These are phyloP conservation scores for Cactoblastis cactorum DNA, from an alignment of 2,888 invertebrate species.

Conservation along the genomic window DNA sequence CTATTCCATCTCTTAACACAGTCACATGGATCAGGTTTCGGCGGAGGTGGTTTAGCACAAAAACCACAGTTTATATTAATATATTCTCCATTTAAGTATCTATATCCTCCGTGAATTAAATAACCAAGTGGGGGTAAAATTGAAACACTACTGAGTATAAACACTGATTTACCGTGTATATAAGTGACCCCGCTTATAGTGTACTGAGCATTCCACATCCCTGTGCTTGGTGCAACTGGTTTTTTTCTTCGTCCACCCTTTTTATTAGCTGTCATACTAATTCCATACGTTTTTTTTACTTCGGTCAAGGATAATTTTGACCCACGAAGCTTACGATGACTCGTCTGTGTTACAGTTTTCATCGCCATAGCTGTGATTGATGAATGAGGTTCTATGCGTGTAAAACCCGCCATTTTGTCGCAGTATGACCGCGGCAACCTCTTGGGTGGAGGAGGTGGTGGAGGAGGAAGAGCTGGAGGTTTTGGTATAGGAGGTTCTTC, in stretches of 20 bases:
- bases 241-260: slow-evolving; percentile 32
- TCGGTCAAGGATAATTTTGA: slow-evolving; percentile 37
- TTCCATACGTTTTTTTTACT: slow-evolving; percentile 51
- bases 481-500: slow-evolving; percentile 46
- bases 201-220: slow-evolving; percentile 49
- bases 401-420: slow-evolving; percentile 53
- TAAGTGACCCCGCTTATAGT: slow-evolving; percentile 51
- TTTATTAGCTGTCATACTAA: slow-evolving; percentile 29
- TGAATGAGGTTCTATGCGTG: slow-evolving; percentile 35
- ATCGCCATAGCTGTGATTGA: slow-evolving; percentile 30
- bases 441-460: slow-evolving; percentile 61
- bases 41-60: slow-evolving; percentile 39
- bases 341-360: slow-evolving; percentile 31
- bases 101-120: slow-evolving; percentile 61
- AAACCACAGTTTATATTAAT: slow-evolving; percentile 58
- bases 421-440: slow-evolving; percentile 46
- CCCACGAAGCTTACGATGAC: slow-evolving; percentile 29
- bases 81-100: slow-evolving; percentile 30
- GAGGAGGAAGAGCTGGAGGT: slow-evolving; percentile 49
- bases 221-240: slow-evolving; percentile 47
- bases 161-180: slow-evolving; percentile 46
- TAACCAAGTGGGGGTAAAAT: slow-evolving; percentile 50
- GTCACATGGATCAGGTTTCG: slow-evolving; percentile 47
- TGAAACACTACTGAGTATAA: slow-evolving; percentile 45
- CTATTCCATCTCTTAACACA: slow-evolving; percentile 56